Evolutionary conservation across 2,888 invertebrate genomes (phyloP).

Genomic region (Mystacides longicornis): DNA sequence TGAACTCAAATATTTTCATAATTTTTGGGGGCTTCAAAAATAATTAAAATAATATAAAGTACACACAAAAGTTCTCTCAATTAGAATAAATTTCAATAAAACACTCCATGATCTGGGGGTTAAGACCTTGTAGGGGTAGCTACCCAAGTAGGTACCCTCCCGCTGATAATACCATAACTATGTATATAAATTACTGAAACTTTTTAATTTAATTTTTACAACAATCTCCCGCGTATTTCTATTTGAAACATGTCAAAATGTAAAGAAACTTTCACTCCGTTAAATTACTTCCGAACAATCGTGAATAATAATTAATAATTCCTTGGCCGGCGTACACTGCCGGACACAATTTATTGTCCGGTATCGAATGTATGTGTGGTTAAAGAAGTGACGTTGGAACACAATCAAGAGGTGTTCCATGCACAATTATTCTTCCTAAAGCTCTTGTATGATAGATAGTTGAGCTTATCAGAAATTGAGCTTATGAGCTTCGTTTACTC

Average conservation of each 20-base stretch:
- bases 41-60: slow-evolving; percentile 14
- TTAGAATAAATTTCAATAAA: slow-evolving; percentile 16
- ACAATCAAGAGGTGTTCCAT: no score
- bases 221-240: not conserved
- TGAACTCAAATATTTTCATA: slow-evolving; percentile 6
- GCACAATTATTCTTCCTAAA: no score
- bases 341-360: no score
- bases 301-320: not conserved
- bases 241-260: not conserved
- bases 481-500: no score
- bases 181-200: not conserved
- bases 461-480: no score
- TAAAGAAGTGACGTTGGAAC: no score
- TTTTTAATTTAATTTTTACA: not conserved
- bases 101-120: not conserved
- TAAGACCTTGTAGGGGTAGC: not conserved
- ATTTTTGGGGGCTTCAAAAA: slow-evolving; percentile 10
- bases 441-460: no score
- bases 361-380: no score
- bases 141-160: not conserved
- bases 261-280: not conserved
- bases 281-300: not conserved
- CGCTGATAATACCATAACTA: not conserved
- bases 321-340: no score
- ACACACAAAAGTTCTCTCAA: slow-evolving; percentile 14